phyloP scores from a whole-genome alignment of 2,888 invertebrate genomes.

The Empis livida region DNA sequence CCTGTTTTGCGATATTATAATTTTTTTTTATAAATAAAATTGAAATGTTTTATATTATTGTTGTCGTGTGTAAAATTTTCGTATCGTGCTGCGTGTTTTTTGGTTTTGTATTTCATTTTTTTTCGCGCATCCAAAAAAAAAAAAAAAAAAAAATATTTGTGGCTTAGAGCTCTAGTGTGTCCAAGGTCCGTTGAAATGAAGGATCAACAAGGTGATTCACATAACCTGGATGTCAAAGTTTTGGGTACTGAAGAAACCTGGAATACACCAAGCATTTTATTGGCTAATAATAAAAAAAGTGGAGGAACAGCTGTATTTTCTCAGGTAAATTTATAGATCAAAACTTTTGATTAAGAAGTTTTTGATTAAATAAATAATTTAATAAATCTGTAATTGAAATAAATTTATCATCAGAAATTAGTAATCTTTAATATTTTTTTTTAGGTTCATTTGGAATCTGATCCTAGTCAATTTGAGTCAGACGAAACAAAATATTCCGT shows the following conservation, averaged over 20 bases:
- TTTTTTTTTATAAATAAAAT: too few species aligned
- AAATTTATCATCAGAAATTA: too few species aligned
- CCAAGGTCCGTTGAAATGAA: conserved; percentile 39
- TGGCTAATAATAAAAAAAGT: conserved; percentile 51
- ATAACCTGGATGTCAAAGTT: conserved; percentile 62
- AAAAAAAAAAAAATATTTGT: conserved; percentile 16
- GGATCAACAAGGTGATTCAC: conserved; percentile 41
- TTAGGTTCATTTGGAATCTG: conserved; percentile 70
- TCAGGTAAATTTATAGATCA: conserved; percentile 40
- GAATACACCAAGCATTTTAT: conserved; percentile 70
- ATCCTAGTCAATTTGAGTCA: conserved; percentile 51
- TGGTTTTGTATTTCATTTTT: conserved; percentile 8
- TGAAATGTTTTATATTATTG: too few species aligned
- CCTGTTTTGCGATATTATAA: too few species aligned
- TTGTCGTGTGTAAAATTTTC: conserved; percentile 1
- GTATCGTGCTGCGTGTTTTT: conserved; percentile 12
- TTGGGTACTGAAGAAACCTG: conserved; percentile 75
- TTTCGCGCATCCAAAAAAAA: conserved; percentile 13
- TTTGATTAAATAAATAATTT: too few species aligned
- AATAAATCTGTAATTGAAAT: too few species aligned
- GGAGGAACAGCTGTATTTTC: conserved; percentile 69
- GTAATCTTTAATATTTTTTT: conserved; percentile 10
- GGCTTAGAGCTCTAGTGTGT: conserved; percentile 37
- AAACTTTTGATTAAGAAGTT: too few species aligned
- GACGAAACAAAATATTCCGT: conserved; percentile 46